Evolutionary conservation across 2,113 vertebrate genomes (phyloP), one percentile per base, ranked within the genome.

Genomic region (Microtus richardsoni): DNA sequence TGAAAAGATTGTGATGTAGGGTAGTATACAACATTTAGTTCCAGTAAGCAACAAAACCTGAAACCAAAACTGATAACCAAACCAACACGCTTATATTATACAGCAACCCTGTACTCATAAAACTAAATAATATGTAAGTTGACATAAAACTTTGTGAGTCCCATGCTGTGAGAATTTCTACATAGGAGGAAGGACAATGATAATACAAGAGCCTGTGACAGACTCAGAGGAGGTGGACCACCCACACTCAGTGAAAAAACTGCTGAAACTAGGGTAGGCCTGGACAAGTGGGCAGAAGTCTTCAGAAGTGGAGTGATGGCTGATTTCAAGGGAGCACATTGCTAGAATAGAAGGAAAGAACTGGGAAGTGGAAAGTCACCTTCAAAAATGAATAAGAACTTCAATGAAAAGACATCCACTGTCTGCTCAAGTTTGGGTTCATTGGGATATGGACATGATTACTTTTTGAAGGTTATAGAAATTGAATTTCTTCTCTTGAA

Each of bases 361-460:
- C 2, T 13, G 68, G 21, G 1, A 93, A 77, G 28, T 49, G 28
- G 88, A 75, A 19, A 22, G 52, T 64, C 5, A 22, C 6, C 28
- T 91, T 95, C 49, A 89, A 75, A 80, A 60, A 58, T 64, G 70
- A 10, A 1, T 90, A 47, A 41, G 24, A 90, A 73, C 78, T 64
- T 85, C 66, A 88, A 7, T 77, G 39, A 92, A 66, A 88, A 71
- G 33, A 49, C 84, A 70, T 24, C 62, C 21, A 75, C 12, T 21
- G 62, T 19, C 75, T 92, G 30, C 82, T 86, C 95, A 30, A 62
- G 74, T 39, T 64, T 92, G 82, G 71, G 28, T 87, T 89, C 47
- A 88, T 44, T 71, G 83, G 89, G 6, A 49, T 89, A 7, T 85
- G 68, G 66, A 70, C 30, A 74, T 91, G 60, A 39, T 89, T 68